phyloP scores from a whole-genome alignment of 2,113 vertebrate species.

The Python bivittatus region DNA sequence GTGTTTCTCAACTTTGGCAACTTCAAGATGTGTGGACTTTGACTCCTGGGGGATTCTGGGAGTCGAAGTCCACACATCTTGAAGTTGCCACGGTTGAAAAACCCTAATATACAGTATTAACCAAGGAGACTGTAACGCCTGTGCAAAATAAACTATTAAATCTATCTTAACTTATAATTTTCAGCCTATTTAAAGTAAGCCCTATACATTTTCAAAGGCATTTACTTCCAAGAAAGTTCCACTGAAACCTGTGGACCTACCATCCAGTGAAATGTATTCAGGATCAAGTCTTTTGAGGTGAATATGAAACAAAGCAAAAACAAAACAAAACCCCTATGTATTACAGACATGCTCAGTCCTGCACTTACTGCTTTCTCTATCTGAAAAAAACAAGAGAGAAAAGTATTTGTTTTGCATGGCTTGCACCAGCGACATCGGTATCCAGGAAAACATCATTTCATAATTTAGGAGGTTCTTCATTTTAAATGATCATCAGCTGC shows the following conservation, averaged over 20 bases:
- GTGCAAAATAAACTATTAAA: slow-evolving; percentile 44
- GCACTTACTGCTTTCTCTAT: slow-evolving; percentile 26
- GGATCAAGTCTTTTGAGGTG: background rate
- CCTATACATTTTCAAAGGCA: background rate
- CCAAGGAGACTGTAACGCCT: slow-evolving; percentile 17
- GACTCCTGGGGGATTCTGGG: too few species aligned
- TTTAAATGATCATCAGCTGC: slow-evolving; percentile 27
- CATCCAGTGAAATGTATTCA: background rate
- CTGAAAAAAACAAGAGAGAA: slow-evolving; percentile 19
- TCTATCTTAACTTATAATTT: slow-evolving; percentile 5
- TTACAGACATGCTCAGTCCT: background rate
- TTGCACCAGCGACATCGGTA: background rate
- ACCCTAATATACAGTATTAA: slow-evolving; percentile 9
- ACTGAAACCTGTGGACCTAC: slow-evolving; percentile 1
- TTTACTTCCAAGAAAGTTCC: slow-evolving; percentile 6
- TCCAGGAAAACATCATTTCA: slow-evolving; percentile 1
- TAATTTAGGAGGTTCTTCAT: background rate
- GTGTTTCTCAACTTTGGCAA: too few species aligned
- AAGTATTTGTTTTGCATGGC: slow-evolving; percentile 12
- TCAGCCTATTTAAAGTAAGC: slow-evolving; percentile 25
- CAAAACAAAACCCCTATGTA: background rate
- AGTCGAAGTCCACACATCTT: too few species aligned
- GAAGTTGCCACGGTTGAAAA: too few species aligned
- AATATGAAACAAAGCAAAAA: background rate
- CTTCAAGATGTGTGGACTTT: too few species aligned